Evolutionary conservation across 2,888 invertebrate genomes (phyloP).

Genomic region (Euplagia quadripunctaria): DNA sequence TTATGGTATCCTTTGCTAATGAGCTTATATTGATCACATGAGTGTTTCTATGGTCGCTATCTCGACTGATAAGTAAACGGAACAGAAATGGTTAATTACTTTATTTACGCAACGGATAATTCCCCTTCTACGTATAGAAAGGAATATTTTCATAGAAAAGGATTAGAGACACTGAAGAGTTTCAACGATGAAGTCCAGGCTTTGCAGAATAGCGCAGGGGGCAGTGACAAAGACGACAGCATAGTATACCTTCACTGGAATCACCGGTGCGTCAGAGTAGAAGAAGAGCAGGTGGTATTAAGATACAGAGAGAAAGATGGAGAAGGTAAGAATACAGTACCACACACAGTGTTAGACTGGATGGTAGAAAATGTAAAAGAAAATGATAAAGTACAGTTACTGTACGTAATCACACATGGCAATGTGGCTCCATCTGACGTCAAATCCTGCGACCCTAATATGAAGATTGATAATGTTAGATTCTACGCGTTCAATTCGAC

Average conservation of each 20-base stretch:
- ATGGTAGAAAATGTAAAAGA: neutral
- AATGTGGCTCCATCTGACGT: neutral
- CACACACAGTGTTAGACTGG: slow-evolving; percentile 11
- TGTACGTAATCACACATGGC: slow-evolving; percentile 13
- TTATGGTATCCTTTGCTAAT: too few relatives aligned
- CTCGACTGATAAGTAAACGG: too few relatives aligned
- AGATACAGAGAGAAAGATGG: neutral
- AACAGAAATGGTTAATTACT: slow-evolving; percentile 13
- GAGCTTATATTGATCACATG: too few relatives aligned
- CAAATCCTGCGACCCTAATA: slow-evolving; percentile 3
- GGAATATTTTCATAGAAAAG: slow-evolving; percentile 8
- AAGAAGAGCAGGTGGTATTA: neutral
- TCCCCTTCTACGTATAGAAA: neutral
- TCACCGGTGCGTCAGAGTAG: neutral
- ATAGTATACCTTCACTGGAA: slow-evolving; percentile 16
- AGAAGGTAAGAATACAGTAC: neutral
- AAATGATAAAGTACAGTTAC: slow-evolving; percentile 7
- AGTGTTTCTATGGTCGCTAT: too few relatives aligned
- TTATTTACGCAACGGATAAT: slow-evolving; percentile 14
- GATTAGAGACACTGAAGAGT: neutral
- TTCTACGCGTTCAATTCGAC: slow-evolving; percentile 12
- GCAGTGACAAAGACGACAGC: neutral
- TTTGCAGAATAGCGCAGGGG: neutral
- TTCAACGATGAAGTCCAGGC: slow-evolving; percentile 11
- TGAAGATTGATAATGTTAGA: slow-evolving; percentile 11